These are phyloP conservation scores for Saccopteryx bilineata DNA, from an alignment of 2,113 vertebrate genomes.

Conservation along the genomic window DNA sequence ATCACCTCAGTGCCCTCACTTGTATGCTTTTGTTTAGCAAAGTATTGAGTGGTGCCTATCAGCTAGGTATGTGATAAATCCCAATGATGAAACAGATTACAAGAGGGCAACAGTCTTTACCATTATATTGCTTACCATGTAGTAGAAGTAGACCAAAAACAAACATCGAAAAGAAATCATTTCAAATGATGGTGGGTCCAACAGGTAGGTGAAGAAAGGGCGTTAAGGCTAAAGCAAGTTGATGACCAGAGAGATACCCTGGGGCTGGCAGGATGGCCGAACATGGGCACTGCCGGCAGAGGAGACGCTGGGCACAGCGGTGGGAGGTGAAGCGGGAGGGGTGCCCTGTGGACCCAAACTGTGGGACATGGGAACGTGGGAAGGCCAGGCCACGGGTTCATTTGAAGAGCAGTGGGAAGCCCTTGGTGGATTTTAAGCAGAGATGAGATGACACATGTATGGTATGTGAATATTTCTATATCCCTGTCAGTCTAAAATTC, in stretches of 20 bases:
- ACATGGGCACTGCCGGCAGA: fast-evolving
- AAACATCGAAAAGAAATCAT: not conserved
- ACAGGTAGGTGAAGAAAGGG: not conserved
- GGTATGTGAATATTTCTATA: not conserved
- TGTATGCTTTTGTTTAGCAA: not conserved
- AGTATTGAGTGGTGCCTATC: not conserved
- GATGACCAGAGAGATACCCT: too few relatives aligned
- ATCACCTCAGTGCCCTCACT: not conserved
- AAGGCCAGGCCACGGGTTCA: not conserved
- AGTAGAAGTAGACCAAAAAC: not conserved
- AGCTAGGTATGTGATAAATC: not conserved
- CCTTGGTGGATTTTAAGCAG: not conserved
- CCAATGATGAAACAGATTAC: not conserved
- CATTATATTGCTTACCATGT: not conserved
- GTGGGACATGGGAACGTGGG: fast-evolving
- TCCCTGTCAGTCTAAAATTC: not conserved
- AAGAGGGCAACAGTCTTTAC: not conserved
- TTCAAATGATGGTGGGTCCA: not conserved
- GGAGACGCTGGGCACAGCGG: fast-evolving
- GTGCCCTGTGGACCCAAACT: fast-evolving
- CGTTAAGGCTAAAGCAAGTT: not conserved
- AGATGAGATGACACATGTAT: not conserved
- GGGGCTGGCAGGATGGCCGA: not conserved
- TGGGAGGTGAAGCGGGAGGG: not conserved
- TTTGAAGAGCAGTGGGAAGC: not conserved